A percentile compares a stretch with the other conserved stretches of the same genome.
Evolutionary conservation across 2,113 vertebrate species (phyloP).

Genomic region (Rafetus swinhoei): DNA sequence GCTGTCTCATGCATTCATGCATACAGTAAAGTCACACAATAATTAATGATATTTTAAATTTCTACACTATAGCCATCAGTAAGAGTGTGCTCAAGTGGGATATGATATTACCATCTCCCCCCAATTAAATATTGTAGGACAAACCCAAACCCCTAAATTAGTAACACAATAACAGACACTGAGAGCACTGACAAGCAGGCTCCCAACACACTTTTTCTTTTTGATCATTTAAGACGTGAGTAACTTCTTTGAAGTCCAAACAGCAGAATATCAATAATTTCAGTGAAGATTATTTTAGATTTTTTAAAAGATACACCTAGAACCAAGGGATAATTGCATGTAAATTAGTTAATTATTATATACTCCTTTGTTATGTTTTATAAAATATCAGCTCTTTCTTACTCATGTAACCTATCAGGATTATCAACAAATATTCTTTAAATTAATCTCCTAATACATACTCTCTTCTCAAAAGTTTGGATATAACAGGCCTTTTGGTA

Average conservation of each 20-base stretch:
- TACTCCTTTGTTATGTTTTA: background rate
- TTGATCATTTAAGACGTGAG: background rate
- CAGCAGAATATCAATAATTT: background rate
- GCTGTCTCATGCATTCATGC: background rate
- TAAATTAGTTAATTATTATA: background rate
- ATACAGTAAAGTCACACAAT: background rate
- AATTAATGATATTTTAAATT: constrained; percentile 43
- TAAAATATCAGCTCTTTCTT: background rate
- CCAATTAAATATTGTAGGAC: constrained; percentile 22
- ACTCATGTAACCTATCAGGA: background rate
- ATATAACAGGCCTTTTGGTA: background rate
- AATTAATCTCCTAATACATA: background rate
- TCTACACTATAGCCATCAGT: background rate
- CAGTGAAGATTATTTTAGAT: background rate
- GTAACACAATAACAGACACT: background rate
- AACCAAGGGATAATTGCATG: background rate
- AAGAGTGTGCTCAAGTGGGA: background rate
- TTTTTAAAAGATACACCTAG: background rate
- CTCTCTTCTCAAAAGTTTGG: background rate
- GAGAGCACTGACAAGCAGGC: background rate
- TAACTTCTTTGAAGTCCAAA: background rate
- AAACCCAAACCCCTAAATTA: background rate
- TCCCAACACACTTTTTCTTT: background rate
- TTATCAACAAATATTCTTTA: background rate
- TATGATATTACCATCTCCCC: background rate